phyloP scores from a whole-genome alignment of 2,113 vertebrate genomes.

The Calyptomena viridis region DNA sequence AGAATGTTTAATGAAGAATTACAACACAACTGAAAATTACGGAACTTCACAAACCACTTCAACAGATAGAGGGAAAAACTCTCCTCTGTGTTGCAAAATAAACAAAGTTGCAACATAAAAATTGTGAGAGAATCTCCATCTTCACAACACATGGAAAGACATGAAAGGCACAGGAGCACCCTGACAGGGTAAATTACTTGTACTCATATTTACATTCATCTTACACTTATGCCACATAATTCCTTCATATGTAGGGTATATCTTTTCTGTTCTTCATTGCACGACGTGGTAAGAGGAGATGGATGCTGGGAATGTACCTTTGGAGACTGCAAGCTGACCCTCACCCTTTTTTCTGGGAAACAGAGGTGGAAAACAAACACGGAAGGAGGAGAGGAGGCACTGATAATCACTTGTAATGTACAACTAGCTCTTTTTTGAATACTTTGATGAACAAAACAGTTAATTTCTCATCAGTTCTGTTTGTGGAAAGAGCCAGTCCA shows the following conservation, averaged over 20 bases:
- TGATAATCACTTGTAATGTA: background rate
- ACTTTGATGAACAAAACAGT: background rate
- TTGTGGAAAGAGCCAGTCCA: background rate
- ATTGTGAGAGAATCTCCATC: background rate
- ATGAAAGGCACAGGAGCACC: background rate
- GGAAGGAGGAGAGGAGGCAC: background rate
- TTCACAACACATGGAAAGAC: background rate
- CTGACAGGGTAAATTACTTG: background rate
- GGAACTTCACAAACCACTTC: background rate
- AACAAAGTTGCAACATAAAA: background rate
- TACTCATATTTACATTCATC: background rate
- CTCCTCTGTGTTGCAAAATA: background rate
- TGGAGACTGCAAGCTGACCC: background rate
- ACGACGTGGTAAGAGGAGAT: background rate
- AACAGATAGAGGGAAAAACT: background rate
- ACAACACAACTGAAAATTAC: background rate
- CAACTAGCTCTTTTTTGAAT: background rate
- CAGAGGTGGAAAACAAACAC: rapidly evolving
- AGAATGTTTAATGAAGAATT: background rate
- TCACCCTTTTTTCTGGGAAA: background rate
- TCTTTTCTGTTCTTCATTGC: background rate
- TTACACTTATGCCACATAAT: background rate
- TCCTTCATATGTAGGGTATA: background rate
- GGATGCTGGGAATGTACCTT: background rate
- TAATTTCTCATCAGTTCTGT: background rate